phyloP scores from a whole-genome alignment of 2,113 vertebrate genomes.

The Chionis minor region DNA sequence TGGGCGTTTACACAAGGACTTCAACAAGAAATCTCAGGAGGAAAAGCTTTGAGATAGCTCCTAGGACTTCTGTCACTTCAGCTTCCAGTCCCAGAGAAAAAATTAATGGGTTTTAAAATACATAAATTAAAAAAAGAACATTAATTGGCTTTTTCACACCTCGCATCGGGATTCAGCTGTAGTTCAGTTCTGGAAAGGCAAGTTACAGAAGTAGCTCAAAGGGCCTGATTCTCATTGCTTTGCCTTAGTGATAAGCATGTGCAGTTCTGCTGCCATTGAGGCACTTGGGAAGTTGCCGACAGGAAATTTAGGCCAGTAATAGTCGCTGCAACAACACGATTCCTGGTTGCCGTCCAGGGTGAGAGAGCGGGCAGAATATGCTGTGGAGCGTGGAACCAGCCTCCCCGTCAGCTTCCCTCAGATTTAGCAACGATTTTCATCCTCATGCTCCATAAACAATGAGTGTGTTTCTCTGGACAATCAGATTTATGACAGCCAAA shows the following conservation, averaged over 20 bases:
- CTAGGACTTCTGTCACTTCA: background rate
- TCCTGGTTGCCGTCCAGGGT: conserved; percentile 19
- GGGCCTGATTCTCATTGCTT: background rate
- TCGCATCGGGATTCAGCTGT: background rate
- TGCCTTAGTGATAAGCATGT: background rate
- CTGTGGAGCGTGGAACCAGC: background rate
- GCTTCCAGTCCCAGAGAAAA: background rate
- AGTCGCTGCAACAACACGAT: background rate
- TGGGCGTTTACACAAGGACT: background rate
- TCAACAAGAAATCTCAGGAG: background rate
- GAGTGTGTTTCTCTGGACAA: conserved; percentile 16
- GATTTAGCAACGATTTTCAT: conserved; percentile 44
- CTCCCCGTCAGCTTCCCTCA: conserved; percentile 18
- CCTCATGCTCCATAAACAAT: conserved; percentile 41
- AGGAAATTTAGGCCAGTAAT: conserved; percentile 1
- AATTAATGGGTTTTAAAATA: background rate
- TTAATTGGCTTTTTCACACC: conserved; percentile 14
- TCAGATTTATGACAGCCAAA: conserved; percentile 49
- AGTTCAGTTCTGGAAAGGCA: conserved; percentile 4
- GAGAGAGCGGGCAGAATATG: background rate
- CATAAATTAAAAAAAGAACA: background rate
- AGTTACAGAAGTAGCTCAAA: background rate
- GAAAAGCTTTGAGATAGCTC: background rate
- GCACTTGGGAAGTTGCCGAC: background rate
- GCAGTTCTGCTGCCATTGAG: background rate